Percentiles rank a stretch among this genome's conserved stretches.
Conservation (phyloP, 1,140 invertebrate genomes). For the Zaprionus ghesquierei region DNA sequence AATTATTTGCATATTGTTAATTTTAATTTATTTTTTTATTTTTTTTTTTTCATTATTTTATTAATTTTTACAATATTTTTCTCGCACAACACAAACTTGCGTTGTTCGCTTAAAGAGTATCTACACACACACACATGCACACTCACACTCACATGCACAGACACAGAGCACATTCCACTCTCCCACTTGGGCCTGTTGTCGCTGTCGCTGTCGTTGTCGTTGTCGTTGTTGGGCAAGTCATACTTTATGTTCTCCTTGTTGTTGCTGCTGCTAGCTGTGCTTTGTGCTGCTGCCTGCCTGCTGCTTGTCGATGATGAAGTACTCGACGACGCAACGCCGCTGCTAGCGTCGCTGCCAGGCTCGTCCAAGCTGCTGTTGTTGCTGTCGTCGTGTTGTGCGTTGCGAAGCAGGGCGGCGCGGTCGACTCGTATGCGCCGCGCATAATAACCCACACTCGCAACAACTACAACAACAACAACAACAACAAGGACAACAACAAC, state of each 20-base stretch:
- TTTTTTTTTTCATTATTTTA: no score
- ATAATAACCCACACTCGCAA: slow-evolving; percentile 35
- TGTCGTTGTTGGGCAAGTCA: slow-evolving; percentile 23
- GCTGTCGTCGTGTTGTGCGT: no score
- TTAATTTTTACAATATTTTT: not conserved
- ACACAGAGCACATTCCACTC: slow-evolving; percentile 8
- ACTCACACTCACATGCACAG: not conserved
- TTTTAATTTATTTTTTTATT: no score
- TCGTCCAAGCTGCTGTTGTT: no score
- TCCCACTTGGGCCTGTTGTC: not conserved
- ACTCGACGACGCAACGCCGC: slow-evolving; percentile 44
- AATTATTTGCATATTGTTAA: no score
- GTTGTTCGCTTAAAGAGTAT: slow-evolving; percentile 2
- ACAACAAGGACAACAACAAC: slow-evolving; percentile 4
- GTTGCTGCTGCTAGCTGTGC: slow-evolving; percentile 39
- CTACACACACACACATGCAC: not conserved
- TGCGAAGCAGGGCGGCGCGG: no score
- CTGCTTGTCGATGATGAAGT: slow-evolving; percentile 76
- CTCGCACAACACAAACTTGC: no score
- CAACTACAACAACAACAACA: not conserved
- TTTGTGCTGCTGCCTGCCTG: slow-evolving; percentile 47
- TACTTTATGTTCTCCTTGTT: slow-evolving; percentile 42
- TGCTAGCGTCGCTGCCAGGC: not conserved
- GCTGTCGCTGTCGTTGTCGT: not conserved
- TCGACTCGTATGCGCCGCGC: slow-evolving; percentile 43